Percentiles rank a stretch among this genome's conserved stretches.
Evolutionary conservation across 2,888 invertebrate species (phyloP).

Genomic region (Ornithoptera priamus): DNA sequence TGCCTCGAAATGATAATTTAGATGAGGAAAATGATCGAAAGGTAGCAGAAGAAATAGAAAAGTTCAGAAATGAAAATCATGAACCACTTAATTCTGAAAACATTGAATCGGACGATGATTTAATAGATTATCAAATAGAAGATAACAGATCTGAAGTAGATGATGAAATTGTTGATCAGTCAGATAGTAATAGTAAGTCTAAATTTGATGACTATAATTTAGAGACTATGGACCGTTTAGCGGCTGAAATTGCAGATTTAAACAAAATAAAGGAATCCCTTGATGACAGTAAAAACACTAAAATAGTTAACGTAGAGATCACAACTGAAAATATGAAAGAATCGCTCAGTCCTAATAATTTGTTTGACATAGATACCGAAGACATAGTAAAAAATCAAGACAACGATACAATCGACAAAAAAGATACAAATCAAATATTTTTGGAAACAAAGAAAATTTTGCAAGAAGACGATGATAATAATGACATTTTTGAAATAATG

Average conservation of each 20-base stretch:
- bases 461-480: conserved; percentile 27
- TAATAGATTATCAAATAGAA: conserved; percentile 55
- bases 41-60: conserved; percentile 24
- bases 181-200: conserved; percentile 20
- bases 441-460: conserved; percentile 31
- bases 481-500: conserved; percentile 25
- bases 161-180: conserved; percentile 25
- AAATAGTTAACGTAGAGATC: background rate
- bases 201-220: conserved; percentile 5
- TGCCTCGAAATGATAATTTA: background rate
- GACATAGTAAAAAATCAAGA: conserved; percentile 13
- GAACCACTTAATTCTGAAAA: conserved; percentile 4
- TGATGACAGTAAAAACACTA: conserved; percentile 6
- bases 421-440: conserved; percentile 16
- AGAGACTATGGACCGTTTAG: conserved; percentile 10
- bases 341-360: conserved; percentile 1
- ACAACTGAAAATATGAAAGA: background rate
- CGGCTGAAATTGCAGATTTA: conserved; percentile 13
- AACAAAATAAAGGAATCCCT: conserved; percentile 23
- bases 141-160: conserved; percentile 49
- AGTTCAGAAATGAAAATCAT: conserved; percentile 16
- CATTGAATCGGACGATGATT: conserved; percentile 26
- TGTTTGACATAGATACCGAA: conserved; percentile 16
- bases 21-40: conserved; percentile 20
- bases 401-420: background rate